Conservation (phyloP, 2,888 invertebrate species). For the Osedax fenrisi region DNA sequence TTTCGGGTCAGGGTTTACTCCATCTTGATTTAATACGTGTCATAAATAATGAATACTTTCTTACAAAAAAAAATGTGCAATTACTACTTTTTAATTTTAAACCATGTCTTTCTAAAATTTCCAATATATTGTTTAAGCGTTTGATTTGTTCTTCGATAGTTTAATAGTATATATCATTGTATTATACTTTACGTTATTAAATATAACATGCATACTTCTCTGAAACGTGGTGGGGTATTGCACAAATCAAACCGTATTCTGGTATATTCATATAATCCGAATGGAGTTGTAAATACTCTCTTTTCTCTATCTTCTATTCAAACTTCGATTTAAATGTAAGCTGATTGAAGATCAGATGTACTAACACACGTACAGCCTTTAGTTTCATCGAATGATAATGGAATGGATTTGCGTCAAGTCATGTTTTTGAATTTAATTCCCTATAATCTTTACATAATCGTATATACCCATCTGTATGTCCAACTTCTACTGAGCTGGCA, state of each 20-base stretch:
- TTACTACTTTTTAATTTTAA: conserved; percentile 34
- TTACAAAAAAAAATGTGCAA: conserved; percentile 32
- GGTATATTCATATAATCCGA: not conserved
- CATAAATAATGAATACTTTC: conserved; percentile 31
- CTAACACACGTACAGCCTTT: no score
- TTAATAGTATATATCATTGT: conserved; percentile 29
- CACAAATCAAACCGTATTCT: conserved; percentile 34
- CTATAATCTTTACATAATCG: no score
- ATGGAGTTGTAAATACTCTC: not conserved
- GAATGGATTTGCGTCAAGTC: not conserved
- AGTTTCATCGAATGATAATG: no score
- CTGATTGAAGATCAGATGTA: not conserved
- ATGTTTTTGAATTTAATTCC: not conserved
- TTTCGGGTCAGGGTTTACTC: conserved; percentile 24
- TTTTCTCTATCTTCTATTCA: not conserved
- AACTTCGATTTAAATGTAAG: not conserved
- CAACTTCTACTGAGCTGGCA: not conserved
- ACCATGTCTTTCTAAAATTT: conserved; percentile 24
- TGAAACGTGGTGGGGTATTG: conserved; percentile 36
- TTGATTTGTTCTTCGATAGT: conserved; percentile 30
- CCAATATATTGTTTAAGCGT: conserved; percentile 32
- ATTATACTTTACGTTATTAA: conserved; percentile 31
- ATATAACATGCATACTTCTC: conserved; percentile 34
- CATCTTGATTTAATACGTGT: conserved; percentile 27
- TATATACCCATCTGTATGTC: not conserved